Conservation (phyloP, 2,888 invertebrate species). For the Tanytarsus gracilentus region DNA sequence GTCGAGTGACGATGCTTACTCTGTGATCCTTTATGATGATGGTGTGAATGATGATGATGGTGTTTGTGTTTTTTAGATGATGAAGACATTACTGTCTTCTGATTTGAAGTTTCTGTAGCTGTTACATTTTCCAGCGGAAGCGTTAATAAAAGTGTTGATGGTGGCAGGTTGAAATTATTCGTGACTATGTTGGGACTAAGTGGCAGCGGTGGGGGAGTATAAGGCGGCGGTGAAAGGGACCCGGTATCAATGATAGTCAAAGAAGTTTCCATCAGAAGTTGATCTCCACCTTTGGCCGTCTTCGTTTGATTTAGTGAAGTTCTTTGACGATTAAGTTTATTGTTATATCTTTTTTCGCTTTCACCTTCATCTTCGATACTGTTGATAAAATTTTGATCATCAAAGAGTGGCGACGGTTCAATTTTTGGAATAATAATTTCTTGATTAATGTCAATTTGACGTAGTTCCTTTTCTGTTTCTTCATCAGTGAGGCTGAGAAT, state of each 20-base stretch:
- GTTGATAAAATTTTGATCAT: neutral
- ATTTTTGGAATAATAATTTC: slow-evolving; percentile 20
- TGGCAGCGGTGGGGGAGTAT: slow-evolving; percentile 30
- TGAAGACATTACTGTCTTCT: no score
- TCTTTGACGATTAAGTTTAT: slow-evolving; percentile 40
- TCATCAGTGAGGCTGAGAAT: slow-evolving; percentile 23
- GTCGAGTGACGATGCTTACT: slow-evolving; percentile 17
- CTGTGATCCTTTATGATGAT: slow-evolving; percentile 11
- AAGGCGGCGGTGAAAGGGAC: slow-evolving; percentile 32
- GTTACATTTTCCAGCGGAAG: slow-evolving; percentile 20
- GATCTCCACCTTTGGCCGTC: slow-evolving; percentile 34
- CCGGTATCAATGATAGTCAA: slow-evolving; percentile 36
- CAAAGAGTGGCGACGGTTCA: slow-evolving; percentile 11
- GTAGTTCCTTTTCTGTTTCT: slow-evolving; percentile 17
- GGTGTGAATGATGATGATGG: slow-evolving; percentile 27
- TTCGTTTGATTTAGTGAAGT: slow-evolving; percentile 37
- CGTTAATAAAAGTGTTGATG: slow-evolving; percentile 35
- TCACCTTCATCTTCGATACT: slow-evolving; percentile 30
- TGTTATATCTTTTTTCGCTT: slow-evolving; percentile 32
- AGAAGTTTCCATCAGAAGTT: slow-evolving; percentile 40
- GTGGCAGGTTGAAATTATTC: slow-evolving; percentile 31
- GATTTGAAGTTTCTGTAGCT: slow-evolving; percentile 25
- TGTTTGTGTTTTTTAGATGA: no score
- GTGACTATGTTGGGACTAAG: slow-evolving; percentile 31
- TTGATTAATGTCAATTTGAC: slow-evolving; percentile 26